phyloP scores from a whole-genome alignment of 2,888 invertebrate species.

The Polydrusus pterygomalis region DNA sequence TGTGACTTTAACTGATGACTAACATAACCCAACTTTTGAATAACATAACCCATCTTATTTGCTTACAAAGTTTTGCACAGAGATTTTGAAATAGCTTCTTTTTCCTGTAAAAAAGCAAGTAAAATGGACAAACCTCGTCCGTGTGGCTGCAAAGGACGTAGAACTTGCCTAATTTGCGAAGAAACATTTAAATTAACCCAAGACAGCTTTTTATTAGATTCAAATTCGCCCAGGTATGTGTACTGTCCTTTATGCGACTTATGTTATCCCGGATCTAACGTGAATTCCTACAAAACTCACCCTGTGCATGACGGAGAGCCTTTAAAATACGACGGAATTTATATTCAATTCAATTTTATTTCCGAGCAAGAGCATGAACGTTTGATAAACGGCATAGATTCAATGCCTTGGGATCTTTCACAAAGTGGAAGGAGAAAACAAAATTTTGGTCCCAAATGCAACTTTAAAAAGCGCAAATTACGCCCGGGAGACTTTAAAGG shows the following conservation, averaged over 20 bases:
- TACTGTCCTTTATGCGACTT: constrained; percentile 86
- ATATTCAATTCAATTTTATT: constrained; percentile 83
- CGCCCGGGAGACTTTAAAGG: constrained; percentile 87
- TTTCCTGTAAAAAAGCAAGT: not conserved
- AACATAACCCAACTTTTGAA: not conserved
- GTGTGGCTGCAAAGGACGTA: constrained; percentile 95
- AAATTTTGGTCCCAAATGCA: constrained; percentile 98
- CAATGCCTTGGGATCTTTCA: constrained; percentile 90
- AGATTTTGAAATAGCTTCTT: not conserved
- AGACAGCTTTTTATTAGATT: constrained; percentile 59
- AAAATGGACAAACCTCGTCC: constrained; percentile 76
- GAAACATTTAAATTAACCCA: constrained; percentile 75
- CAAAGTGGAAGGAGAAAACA: constrained; percentile 98
- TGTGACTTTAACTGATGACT: too few relatives aligned
- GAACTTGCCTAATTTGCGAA: constrained; percentile 93
- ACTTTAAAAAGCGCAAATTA: constrained; percentile 95
- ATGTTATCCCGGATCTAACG: constrained; percentile 85
- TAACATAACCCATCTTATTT: not conserved
- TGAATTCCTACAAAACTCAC: constrained; percentile 77
- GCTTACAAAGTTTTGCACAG: not conserved
- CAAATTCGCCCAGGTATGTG: constrained; percentile 76
- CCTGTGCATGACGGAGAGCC: constrained; percentile 79
- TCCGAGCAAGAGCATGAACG: constrained; percentile 79
- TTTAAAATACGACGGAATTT: constrained; percentile 81
- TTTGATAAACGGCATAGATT: constrained; percentile 82